These are phyloP conservation scores for Xestia xanthographa DNA, from an alignment of 2,888 invertebrate species.

Conservation along the genomic window DNA sequence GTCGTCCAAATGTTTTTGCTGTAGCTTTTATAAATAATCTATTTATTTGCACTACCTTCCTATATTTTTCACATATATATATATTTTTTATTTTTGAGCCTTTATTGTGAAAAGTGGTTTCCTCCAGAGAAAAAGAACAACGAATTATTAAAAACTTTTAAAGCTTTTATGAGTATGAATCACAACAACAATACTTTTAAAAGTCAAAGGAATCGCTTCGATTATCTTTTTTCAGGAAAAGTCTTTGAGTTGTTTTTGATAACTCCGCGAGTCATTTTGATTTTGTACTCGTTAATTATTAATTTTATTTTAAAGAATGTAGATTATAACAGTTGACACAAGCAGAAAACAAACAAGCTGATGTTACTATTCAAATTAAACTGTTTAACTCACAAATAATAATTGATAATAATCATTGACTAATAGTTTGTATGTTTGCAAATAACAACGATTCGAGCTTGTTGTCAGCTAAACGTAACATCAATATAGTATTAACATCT, in stretches of 20 bases:
- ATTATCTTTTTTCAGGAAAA: slow-evolving; percentile 8
- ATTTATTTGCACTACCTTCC: not conserved
- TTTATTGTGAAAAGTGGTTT: slow-evolving; percentile 10
- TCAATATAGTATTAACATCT: slow-evolving; percentile 14
- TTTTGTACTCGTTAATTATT: not conserved
- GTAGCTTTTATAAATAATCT: not conserved
- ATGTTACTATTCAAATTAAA: not conserved
- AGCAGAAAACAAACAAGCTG: not conserved
- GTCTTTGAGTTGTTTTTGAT: slow-evolving; percentile 26
- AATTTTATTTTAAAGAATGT: not conserved
- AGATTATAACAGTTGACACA: not conserved
- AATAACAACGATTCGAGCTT: slow-evolving; percentile 20
- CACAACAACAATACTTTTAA: slow-evolving; percentile 19
- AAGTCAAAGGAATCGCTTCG: slow-evolving; percentile 4
- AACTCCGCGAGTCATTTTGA: slow-evolving; percentile 5
- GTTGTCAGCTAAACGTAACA: slow-evolving; percentile 21
- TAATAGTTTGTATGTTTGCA: slow-evolving; percentile 18
- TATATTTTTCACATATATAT: not conserved
- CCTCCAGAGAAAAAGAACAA: slow-evolving; percentile 11
- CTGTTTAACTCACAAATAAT: not conserved
- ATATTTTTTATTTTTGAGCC: not conserved
- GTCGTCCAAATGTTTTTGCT: not conserved
- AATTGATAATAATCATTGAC: slow-evolving; percentile 13
- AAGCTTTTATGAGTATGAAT: slow-evolving; percentile 26
- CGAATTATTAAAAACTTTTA: slow-evolving; percentile 22